Evolutionary conservation across 2,888 invertebrate species (phyloP).

Genomic region (Ophion slaviceki): DNA sequence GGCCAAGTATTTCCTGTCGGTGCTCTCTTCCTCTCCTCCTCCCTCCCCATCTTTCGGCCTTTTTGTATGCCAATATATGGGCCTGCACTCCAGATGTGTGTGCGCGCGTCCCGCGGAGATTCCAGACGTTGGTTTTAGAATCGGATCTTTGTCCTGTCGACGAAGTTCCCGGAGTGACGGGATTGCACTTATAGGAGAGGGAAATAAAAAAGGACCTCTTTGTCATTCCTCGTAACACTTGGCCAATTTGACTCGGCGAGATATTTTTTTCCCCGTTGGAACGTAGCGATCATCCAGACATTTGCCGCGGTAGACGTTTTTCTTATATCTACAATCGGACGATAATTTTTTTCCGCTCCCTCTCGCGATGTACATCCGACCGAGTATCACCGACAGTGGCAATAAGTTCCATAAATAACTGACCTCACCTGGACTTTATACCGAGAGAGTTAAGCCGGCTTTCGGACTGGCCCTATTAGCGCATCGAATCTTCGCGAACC

Average conservation of each 20-base stretch:
- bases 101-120: constrained; percentile 26
- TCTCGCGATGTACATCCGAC: constrained; percentile 21
- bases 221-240: background rate
- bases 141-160: constrained; percentile 59
- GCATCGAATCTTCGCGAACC: constrained; percentile 59
- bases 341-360: constrained; percentile 2
- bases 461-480: constrained; percentile 78
- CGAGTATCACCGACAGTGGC: constrained; percentile 68
- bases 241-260: constrained; percentile 13
- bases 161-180: constrained; percentile 44
- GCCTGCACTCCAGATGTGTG: constrained; percentile 8
- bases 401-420: constrained; percentile 78
- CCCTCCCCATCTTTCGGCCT: constrained; percentile 10
- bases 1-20: constrained; percentile 62
- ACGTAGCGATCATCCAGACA: background rate
- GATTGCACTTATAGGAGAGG: constrained; percentile 19
- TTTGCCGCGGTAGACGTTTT: background rate
- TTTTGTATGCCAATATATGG: constrained; percentile 3
- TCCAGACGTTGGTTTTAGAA: constrained; percentile 59
- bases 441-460: constrained; percentile 76
- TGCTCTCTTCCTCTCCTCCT: constrained; percentile 32
- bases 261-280: background rate
- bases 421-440: constrained; percentile 72
- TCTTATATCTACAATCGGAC: background rate
- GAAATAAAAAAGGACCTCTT: constrained; percentile 14